Evolutionary conservation across 2,113 vertebrate genomes (phyloP).

Genomic region (Larimichthys polyactis): DNA sequence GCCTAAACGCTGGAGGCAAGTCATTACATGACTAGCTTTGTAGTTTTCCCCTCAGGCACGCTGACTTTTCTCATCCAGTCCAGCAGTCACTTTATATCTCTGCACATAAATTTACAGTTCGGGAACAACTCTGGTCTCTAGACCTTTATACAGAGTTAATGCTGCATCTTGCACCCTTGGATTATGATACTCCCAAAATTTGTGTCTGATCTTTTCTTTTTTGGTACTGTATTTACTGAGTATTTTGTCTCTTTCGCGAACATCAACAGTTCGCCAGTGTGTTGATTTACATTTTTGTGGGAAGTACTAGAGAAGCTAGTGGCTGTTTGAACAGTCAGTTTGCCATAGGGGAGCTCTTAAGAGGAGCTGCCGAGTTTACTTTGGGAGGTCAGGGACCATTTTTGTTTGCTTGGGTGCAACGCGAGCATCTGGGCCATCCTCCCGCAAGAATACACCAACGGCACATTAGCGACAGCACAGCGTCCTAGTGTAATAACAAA

Average conservation of each 20-base stretch:
- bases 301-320: slow-evolving; percentile 23
- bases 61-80: slow-evolving; percentile 14
- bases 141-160: neutral
- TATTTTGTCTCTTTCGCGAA: slow-evolving; percentile 18
- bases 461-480: slow-evolving; percentile 37
- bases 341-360: slow-evolving; percentile 48
- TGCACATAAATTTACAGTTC: slow-evolving; percentile 7
- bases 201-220: slow-evolving; percentile 19
- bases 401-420: slow-evolving; percentile 53
- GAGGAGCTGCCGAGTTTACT: slow-evolving; percentile 59
- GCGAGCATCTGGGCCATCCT: slow-evolving; percentile 40
- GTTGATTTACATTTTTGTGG: slow-evolving; percentile 30
- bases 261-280: slow-evolving; percentile 23
- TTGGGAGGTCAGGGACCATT: slow-evolving; percentile 59
- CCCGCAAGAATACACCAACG: slow-evolving; percentile 46
- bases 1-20: slow-evolving; percentile 22
- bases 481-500: slow-evolving; percentile 44
- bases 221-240: slow-evolving; percentile 12
- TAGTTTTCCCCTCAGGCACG: slow-evolving; percentile 29
- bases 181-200: neutral
- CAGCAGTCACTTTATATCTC: slow-evolving; percentile 26
- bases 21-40: slow-evolving; percentile 23
- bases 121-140: neutral
- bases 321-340: slow-evolving; percentile 48
- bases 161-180: slow-evolving; percentile 18